Evolutionary conservation across 2,797 vertebrate species (phyloP).

Genomic region (Psittacula derbiana): DNA sequence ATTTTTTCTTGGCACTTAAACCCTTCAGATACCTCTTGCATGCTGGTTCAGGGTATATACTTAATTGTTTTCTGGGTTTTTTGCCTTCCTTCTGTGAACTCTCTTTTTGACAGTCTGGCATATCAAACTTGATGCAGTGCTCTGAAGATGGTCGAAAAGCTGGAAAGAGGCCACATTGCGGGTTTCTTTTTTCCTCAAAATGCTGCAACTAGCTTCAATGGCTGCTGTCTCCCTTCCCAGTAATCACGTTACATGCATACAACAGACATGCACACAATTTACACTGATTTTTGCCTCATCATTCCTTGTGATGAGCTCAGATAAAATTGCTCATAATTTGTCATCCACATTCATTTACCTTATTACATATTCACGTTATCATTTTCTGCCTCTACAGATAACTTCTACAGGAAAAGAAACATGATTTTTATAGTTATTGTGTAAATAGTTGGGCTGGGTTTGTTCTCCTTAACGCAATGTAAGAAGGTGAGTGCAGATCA

Average conservation of each 20-base stretch:
- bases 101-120: neutral
- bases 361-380: neutral
- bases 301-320: neutral
- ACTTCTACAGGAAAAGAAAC: neutral
- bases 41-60: neutral
- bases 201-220: neutral
- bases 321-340: neutral
- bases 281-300: neutral
- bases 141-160: neutral
- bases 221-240: neutral
- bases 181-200: neutral
- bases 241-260: neutral
- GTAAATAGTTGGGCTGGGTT: neutral
- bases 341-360: neutral
- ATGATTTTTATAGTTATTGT: neutral
- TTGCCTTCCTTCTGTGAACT: neutral
- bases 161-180: neutral
- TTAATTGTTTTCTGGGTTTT: neutral
- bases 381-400: neutral
- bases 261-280: neutral
- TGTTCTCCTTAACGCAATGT: neutral
- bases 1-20: neutral
- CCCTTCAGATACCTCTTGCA: neutral
- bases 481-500: neutral
- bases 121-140: neutral